A percentile compares a stretch with the other conserved stretches of the same genome.
Evolutionary conservation across 2,797 vertebrate species (phyloP).

Genomic region (Phaenicophaeus curvirostris): DNA sequence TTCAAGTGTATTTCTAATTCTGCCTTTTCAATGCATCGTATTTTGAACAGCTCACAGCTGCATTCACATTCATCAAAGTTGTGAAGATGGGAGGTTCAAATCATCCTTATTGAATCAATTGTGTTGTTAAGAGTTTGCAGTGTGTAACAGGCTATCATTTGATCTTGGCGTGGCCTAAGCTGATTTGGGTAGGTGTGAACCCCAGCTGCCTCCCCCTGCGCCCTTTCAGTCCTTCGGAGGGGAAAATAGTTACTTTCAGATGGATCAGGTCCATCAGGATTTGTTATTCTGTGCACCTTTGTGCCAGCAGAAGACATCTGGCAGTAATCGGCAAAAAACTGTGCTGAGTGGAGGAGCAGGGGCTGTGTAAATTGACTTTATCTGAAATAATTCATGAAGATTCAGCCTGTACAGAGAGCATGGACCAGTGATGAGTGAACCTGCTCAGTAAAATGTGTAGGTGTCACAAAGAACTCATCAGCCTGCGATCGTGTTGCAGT

Average conservation of each 20-base stretch:
- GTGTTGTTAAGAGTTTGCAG: rapidly evolving
- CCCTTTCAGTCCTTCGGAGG: neutral
- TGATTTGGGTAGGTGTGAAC: neutral
- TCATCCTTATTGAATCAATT: rapidly evolving
- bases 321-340: neutral
- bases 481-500: neutral
- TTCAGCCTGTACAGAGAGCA: neutral
- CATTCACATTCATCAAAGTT: neutral
- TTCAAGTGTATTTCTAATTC: neutral
- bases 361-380: rapidly evolving
- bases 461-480: neutral
- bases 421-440: neutral
- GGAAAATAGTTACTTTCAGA: neutral
- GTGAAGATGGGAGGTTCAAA: neutral
- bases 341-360: neutral
- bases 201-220: neutral
- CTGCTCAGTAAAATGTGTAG: neutral
- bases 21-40: neutral
- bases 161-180: neutral
- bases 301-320: neutral
- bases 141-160: neutral
- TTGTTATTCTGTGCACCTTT: neutral
- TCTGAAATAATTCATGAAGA: neutral
- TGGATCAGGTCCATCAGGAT: neutral
- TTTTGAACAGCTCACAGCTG: neutral